Evolutionary conservation across 2,888 invertebrate genomes (phyloP), one percentile per base, ranked within the genome.

Genomic region (Cephus spinipes): DNA sequence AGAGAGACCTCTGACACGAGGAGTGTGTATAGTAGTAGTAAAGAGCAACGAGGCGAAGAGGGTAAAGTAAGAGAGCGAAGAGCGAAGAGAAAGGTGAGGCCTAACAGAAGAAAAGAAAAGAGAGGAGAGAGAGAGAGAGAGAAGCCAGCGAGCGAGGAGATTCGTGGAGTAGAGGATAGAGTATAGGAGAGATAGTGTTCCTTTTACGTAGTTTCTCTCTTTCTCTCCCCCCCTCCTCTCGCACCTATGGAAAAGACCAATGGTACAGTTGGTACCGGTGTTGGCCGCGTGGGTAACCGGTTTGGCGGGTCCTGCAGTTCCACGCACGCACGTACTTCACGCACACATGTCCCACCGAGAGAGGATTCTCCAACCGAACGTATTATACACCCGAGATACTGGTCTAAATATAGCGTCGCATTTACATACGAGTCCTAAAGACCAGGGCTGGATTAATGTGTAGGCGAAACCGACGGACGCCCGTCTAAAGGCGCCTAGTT

Each of bases 341-440:
- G 82, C 85, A 85, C 83, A 81, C 82, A 81, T 82, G 80, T 79
- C 30, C 77, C 79, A 79, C 34, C 77, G 71, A 80, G 76, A 81
- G 76, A 80, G 79, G 75, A 69, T 32, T 69, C 69, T 69, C 32
- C 69, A 32, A 69, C 69, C 69, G n/a, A 69, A 69, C 69, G 85
- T 87, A 86, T 86, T 85, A 87, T 88, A 89, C 87, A 87, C 83
- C 85, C 86, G 86, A 87, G 87, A 87, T 89, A 89, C 88, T 84
- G 88, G 89, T 89, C 91, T 91, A 91, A 91, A 91, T 91, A 91
- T 91, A 91, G 90, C 90, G 82, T 83, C 87, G 87, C 89, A 91
- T 90, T 91, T 90, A 90, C 91, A 91, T 91, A 87, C 89, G 87
- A 87, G 89, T 89, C 89, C 90, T 89, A 89, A 90, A 90, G 89